Percentiles rank a stretch among this genome's conserved stretches.
phyloP scores from a whole-genome alignment of 2,888 invertebrate genomes.

The Cactoblastis cactorum region DNA sequence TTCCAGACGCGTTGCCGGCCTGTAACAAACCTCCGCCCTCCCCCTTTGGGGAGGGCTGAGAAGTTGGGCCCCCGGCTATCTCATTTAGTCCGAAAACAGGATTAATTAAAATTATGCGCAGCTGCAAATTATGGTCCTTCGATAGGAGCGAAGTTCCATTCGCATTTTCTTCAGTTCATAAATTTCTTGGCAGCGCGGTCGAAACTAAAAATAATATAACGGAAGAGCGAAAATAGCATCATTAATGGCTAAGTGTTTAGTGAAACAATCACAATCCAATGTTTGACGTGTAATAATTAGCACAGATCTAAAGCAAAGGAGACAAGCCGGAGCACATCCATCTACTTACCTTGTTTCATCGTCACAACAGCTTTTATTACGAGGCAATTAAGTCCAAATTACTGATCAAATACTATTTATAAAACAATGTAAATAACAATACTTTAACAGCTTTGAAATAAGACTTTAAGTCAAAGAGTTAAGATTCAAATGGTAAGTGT shows the following conservation, averaged over 20 bases:
- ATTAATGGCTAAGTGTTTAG: conserved; percentile 3
- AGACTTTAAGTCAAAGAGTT: neutral
- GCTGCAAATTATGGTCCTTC: no score
- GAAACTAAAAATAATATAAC: no score
- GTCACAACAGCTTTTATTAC: neutral
- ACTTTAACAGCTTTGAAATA: neutral
- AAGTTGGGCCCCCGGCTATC: no score
- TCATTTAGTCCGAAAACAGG: no score
- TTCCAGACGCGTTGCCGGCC: no score
- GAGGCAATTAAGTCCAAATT: neutral
- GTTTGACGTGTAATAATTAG: conserved; percentile 12
- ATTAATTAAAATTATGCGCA: no score
- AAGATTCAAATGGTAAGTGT: conserved; percentile 1
- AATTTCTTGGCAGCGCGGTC: no score
- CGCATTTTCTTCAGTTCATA: no score
- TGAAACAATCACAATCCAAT: conserved; percentile 7
- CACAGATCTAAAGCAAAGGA: neutral
- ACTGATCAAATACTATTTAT: neutral
- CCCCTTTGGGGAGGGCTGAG: no score
- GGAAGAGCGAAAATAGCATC: neutral
- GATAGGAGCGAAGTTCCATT: no score
- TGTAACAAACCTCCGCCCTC: no score
- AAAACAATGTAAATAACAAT: conserved; percentile 19
- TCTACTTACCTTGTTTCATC: neutral
- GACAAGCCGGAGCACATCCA: neutral